These are phyloP conservation scores for Coleophora flavipennella DNA, from an alignment of 2,888 invertebrate species.

Conservation along the genomic window DNA sequence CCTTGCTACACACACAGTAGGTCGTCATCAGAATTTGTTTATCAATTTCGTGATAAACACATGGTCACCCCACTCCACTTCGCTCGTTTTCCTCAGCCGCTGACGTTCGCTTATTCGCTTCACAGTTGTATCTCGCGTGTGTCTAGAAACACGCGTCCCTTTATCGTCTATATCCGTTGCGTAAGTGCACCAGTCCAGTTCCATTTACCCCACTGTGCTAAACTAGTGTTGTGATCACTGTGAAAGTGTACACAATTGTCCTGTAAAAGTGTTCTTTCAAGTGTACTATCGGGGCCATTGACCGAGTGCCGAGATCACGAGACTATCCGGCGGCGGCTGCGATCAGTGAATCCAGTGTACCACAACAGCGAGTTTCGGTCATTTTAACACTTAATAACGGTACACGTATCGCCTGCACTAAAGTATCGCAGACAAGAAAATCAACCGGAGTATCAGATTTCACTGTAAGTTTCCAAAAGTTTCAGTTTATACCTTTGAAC, in stretches of 20 bases:
- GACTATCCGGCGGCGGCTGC: constrained; percentile 22
- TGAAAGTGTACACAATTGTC: too few species aligned
- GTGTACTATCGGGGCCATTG: constrained; percentile 32
- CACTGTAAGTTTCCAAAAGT: background rate
- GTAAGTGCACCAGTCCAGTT: constrained; percentile 2
- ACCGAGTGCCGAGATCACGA: constrained; percentile 32
- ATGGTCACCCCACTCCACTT: background rate
- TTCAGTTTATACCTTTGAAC: too few species aligned
- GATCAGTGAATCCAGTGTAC: constrained; percentile 3
- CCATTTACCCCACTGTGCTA: too few species aligned
- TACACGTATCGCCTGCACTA: constrained; percentile 2
- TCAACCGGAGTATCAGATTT: background rate
- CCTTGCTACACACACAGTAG: too few species aligned
- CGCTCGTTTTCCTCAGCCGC: background rate
- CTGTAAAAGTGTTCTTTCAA: too few species aligned
- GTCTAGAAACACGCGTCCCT: too few species aligned
- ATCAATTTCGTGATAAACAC: too few species aligned
- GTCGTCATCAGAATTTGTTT: too few species aligned
- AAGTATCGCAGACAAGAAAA: background rate
- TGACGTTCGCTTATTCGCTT: too few species aligned
- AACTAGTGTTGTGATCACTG: too few species aligned
- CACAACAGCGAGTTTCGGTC: constrained; percentile 7
- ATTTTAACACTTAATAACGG: constrained; percentile 15
- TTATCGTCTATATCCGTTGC: too few species aligned
- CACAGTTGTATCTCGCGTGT: too few species aligned